Conservation (phyloP, 2,888 invertebrate species). For the Drepana falcataria region DNA sequence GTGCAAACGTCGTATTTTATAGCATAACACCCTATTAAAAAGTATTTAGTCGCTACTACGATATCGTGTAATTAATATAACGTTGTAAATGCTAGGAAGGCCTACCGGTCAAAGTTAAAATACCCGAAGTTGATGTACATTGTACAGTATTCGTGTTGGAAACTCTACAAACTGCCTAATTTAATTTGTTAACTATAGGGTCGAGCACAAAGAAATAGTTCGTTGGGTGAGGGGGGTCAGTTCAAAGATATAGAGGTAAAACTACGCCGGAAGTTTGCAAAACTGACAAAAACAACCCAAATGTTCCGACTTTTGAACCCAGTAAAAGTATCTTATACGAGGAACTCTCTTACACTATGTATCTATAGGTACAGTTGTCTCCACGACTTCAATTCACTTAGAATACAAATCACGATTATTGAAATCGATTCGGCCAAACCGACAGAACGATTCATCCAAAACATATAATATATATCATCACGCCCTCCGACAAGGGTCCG, state of each 20-base stretch:
- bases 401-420: too few species aligned
- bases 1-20: too few species aligned
- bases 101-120: slow-evolving; percentile 17
- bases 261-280: slow-evolving; percentile 12
- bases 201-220: slow-evolving; percentile 64
- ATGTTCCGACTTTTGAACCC: slow-evolving; percentile 4
- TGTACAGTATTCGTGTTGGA: slow-evolving; percentile 24
- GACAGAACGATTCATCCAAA: too few species aligned
- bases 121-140: slow-evolving; percentile 26
- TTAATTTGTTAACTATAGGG: slow-evolving; percentile 66
- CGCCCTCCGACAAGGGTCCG: too few species aligned
- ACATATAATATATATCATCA: too few species aligned
- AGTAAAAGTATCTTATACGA: slow-evolving; percentile 2
- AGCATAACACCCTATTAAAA: too few species aligned
- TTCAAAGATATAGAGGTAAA: slow-evolving; percentile 16
- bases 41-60: background rate
- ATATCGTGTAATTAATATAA: background rate
- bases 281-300: slow-evolving; percentile 22
- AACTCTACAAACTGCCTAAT: slow-evolving; percentile 40
- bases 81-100: background rate
- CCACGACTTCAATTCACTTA: background rate
- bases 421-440: too few species aligned
- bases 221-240: slow-evolving; percentile 25
- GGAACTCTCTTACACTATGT: slow-evolving; percentile 5
- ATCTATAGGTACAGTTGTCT: background rate